Base-by-base conservation (phyloP, 2,797 vertebrate species). In the Alectoris magna region DNA sequence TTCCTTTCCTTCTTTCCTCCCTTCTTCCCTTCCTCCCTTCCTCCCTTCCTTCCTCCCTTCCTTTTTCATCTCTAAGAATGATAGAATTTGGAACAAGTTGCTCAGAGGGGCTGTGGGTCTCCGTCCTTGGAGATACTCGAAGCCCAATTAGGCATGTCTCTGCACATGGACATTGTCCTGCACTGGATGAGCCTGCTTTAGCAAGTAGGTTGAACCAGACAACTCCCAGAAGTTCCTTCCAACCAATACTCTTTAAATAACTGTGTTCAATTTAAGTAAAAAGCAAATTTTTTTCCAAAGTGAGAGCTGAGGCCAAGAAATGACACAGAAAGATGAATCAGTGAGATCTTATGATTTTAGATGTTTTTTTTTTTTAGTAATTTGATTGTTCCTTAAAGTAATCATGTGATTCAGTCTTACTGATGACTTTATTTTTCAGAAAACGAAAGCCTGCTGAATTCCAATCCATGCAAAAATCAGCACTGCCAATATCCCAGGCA, bases 301-400 rank as follows among this genome's bases (percentile, higher is more conserved):
- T 51, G 59, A 87, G 81, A 93, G 34, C 31, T 5, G 1, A 74
- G 74, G 91, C 68, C 69, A 91, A 95, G 56, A 70, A 91, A 90
- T 90, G 53, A 87, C 71, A 94, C 49, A 75, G 77, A 82, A 86
- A 72, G 75, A 92, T 96, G 93, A 96, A 76, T 96, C 90, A 91
- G 82, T 91, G 58, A 34, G 73, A 82, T 87, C 87, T 88, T 79
- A 79, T 31, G 56, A 70, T 85, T 94, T 90, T 41, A 91, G 48
- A 80, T 71, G 8, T 29, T 21, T 58, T 55, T 48, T 70, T 48
- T 67, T 90, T 88, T 80, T 46, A 74, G 39, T 66, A 21, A 39
- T 88, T 84, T 87, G 43, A 39, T 49, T 84, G 24, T 77, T 95
- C 59, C 68, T 83, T 49, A 63, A 93, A 94, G 56, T 76, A 84